These are phyloP conservation scores for Euwallacea similis DNA, from an alignment of 1,140 invertebrate species.

Conservation along the genomic window DNA sequence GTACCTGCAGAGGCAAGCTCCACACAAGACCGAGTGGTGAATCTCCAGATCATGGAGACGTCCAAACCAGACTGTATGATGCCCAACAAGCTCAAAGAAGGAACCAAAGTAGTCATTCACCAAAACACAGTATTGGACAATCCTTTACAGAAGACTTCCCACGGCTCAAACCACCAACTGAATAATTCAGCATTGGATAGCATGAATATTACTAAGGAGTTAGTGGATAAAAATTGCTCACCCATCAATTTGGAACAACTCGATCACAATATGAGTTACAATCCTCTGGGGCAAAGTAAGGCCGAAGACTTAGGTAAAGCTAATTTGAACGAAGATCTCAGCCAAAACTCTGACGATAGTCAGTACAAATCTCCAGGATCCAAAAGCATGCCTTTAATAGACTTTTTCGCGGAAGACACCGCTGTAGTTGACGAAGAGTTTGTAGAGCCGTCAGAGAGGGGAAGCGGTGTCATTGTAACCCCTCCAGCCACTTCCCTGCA, in stretches of 20 bases:
- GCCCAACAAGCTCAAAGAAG: neutral
- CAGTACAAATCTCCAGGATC: neutral
- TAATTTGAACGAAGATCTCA: constrained; percentile 12
- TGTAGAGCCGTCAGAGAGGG: too few relatives aligned
- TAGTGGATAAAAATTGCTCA: constrained; percentile 43
- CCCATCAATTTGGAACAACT: constrained; percentile 43
- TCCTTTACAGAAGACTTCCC: neutral
- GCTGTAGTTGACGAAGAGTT: neutral
- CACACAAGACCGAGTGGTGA: constrained; percentile 42
- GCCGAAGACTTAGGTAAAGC: neutral
- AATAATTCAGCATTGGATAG: constrained; percentile 9
- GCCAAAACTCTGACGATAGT: constrained; percentile 13
- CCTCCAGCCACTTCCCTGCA: too few relatives aligned
- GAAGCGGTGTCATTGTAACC: too few relatives aligned
- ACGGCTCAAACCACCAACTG: neutral
- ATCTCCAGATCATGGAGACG: constrained; percentile 46
- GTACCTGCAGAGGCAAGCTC: constrained; percentile 22
- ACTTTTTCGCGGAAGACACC: constrained; percentile 25
- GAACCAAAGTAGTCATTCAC: constrained; percentile 29
- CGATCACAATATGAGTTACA: constrained; percentile 23
- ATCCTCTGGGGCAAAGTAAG: neutral
- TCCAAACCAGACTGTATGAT: constrained; percentile 42
- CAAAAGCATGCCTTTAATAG: constrained; percentile 44
- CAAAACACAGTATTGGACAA: constrained; percentile 41
- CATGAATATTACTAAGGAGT: constrained; percentile 30